These are phyloP conservation scores for Elaphurus davidianus DNA, from an alignment of 2,113 vertebrate species.

Conservation along the genomic window DNA sequence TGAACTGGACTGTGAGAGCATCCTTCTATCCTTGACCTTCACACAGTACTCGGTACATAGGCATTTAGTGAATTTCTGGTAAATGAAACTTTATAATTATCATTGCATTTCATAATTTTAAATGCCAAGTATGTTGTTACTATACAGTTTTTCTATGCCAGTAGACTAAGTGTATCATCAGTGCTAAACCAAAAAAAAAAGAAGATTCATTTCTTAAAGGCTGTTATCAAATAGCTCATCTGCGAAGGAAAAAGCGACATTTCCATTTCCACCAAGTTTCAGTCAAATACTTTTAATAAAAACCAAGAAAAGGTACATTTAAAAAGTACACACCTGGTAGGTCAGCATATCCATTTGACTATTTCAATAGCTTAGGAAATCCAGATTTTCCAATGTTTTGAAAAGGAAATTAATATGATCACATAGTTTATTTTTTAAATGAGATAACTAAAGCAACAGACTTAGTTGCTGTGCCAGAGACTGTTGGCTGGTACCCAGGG, in stretches of 20 bases:
- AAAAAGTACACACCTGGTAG: background rate
- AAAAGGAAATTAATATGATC: conserved; percentile 55
- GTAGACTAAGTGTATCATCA: background rate
- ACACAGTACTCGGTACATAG: background rate
- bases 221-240: background rate
- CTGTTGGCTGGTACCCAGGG: background rate
- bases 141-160: background rate
- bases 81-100: background rate
- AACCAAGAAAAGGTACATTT: conserved; percentile 18
- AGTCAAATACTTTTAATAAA: conserved; percentile 41
- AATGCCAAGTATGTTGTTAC: background rate
- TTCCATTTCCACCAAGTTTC: background rate
- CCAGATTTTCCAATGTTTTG: conserved; percentile 35
- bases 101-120: background rate
- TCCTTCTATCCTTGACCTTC: background rate
- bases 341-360: background rate
- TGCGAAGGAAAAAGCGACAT: background rate
- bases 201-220: background rate
- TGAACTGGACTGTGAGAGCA: background rate
- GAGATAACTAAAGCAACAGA: conserved; percentile 26
- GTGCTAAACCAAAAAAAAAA: background rate
- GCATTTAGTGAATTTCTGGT: background rate
- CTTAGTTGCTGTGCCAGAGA: background rate
- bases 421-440: conserved; percentile 49
- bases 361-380: conserved; percentile 34